Evolutionary conservation across 2,113 vertebrate genomes (phyloP), one percentile per base, ranked within the genome.

Genomic region (Climacteris rufus): DNA sequence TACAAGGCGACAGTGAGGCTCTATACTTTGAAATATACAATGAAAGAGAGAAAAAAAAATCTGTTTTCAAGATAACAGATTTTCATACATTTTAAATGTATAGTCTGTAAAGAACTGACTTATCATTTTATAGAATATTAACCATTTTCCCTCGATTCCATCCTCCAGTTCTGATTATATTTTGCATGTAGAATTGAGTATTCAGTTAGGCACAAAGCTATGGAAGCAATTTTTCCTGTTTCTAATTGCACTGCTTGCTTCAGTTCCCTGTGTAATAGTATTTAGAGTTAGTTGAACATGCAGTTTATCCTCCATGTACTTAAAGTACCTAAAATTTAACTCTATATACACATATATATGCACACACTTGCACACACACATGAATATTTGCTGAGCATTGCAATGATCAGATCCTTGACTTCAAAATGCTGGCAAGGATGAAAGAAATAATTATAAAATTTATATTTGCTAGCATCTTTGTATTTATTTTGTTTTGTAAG

Each of bases 221-320:
- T 72, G 44, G 68, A 83, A 93, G 68, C 68, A 88, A 90, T 81
- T 94, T 95, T 97, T 97, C 80, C 90, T 71, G 15, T 95, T 97
- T 96, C 93, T 98, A 97, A 97, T 98, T 97, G 90, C 88, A 90
- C 83, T 96, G 82, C 65, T 96, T 97, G 86, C 92, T 97, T 94
- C 90, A 95, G 30, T 84, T 97, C 89, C 71, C 75, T 90, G 94
- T 96, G 82, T 96, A 97, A 97, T 96, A 81, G 68, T 96, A 94
- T 97, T 97, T 97, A 89, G 93, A 76, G 95, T 95, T 91, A 94
- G 90, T 93, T 97, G 94, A 94, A 97, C 84, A 70, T 91, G 89
- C 65, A 94, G 83, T 96, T 97, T 97, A 87, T 87, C 33, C 63
- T 97, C 77, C 87, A 65, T 39, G 56, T 80, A 90, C 81, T 95